A percentile compares a stretch with the other conserved stretches of the same genome.
phyloP scores from a whole-genome alignment of 1,140 invertebrate genomes.

The Drosophila sp. region DNA sequence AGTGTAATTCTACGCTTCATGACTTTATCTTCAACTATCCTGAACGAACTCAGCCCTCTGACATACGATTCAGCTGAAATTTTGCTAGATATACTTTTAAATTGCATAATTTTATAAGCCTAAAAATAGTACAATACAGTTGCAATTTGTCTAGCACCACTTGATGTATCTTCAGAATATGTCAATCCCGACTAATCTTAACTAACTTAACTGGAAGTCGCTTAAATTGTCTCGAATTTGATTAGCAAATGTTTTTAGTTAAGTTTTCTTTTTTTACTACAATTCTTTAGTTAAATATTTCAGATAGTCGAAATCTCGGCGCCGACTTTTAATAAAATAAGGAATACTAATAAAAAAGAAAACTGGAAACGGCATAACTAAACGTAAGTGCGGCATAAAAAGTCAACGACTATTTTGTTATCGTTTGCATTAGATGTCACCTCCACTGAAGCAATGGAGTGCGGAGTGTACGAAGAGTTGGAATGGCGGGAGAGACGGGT shows the following conservation, averaged over 20 bases:
- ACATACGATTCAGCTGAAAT: not conserved
- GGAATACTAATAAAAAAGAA: not conserved
- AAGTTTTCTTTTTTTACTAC: constrained; percentile 13
- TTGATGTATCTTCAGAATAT: not conserved
- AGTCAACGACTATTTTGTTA: constrained; percentile 42
- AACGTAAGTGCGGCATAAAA: constrained; percentile 52
- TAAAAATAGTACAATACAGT: not conserved
- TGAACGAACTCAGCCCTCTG: not conserved
- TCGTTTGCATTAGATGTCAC: constrained; percentile 28
- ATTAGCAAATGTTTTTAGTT: constrained; percentile 18
- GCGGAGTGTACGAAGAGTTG: not conserved
- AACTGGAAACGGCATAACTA: constrained; percentile 38
- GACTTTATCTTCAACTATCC: not conserved
- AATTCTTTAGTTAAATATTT: constrained; percentile 31
- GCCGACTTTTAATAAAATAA: constrained; percentile 44
- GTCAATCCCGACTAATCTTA: constrained; percentile 22
- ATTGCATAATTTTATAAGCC: not conserved
- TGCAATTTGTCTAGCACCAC: not conserved
- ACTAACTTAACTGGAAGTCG: constrained; percentile 7
- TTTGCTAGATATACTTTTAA: not conserved
- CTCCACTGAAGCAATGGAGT: not conserved
- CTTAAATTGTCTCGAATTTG: not conserved
- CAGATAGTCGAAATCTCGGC: constrained; percentile 42
- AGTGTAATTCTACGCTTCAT: too few relatives aligned
- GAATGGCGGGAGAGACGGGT: not conserved